These are phyloP conservation scores for Eucera pruinosa DNA, from an alignment of 2,888 invertebrate genomes.

Conservation along the genomic window DNA sequence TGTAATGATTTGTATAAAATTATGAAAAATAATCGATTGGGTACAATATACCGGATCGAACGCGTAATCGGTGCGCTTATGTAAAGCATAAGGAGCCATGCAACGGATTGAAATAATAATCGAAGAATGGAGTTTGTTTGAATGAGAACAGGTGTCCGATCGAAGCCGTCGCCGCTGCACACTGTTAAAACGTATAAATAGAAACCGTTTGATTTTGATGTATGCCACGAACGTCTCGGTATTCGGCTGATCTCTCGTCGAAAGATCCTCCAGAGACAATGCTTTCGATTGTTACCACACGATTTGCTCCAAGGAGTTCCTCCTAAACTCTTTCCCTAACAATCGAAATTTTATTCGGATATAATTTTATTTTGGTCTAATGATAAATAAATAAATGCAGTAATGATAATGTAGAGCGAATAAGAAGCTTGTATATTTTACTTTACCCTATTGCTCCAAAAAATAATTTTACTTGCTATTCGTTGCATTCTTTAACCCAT, in stretches of 20 bases:
- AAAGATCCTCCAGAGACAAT: conserved; percentile 43
- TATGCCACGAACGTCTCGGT: conserved; percentile 74
- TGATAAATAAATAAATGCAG: too few species aligned
- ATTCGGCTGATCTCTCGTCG: conserved; percentile 69
- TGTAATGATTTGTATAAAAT: neutral
- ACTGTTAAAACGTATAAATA: conserved; percentile 78
- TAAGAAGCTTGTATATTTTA: too few species aligned
- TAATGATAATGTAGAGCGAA: too few species aligned
- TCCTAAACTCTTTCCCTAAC: neutral
- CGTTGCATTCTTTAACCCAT: too few species aligned
- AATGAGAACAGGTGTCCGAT: conserved; percentile 77
- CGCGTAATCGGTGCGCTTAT: conserved; percentile 37
- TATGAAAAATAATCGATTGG: conserved; percentile 5
- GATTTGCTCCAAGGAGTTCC: neutral
- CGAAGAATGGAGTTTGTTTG: conserved; percentile 64
- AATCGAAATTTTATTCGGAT: neutral
- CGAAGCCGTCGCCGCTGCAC: conserved; percentile 70
- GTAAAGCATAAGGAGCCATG: conserved; percentile 28
- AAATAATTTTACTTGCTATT: too few species aligned
- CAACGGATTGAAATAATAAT: conserved; percentile 68
- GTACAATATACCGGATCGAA: conserved; percentile 31
- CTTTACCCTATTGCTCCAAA: too few species aligned
- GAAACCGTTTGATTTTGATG: conserved; percentile 81
- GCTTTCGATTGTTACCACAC: conserved; percentile 23
- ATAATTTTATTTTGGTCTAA: too few species aligned